Conservation (phyloP, 2,797 vertebrate genomes). For the Argya squamiceps region DNA sequence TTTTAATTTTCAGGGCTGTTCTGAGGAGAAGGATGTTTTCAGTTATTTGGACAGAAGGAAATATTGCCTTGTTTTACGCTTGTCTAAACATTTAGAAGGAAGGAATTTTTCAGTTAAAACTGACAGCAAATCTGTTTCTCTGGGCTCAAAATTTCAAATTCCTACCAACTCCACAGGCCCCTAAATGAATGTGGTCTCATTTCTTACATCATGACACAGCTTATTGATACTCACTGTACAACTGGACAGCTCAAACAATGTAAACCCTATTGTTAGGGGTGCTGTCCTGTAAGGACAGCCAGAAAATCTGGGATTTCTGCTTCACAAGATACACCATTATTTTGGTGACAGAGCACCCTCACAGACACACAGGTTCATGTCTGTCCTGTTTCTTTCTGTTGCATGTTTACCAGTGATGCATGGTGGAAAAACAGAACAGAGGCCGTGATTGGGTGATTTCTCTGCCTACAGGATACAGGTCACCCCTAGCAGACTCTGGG, state of each 20-base stretch:
- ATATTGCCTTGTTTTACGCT: background rate
- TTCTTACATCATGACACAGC: background rate
- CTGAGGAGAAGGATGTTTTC: background rate
- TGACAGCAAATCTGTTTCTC: background rate
- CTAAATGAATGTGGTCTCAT: background rate
- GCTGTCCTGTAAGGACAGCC: background rate
- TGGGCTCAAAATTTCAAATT: background rate
- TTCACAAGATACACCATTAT: background rate
- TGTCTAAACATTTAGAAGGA: background rate
- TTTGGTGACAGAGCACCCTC: background rate
- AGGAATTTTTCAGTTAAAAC: background rate
- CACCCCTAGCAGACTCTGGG: background rate
- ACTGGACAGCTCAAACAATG: fast-evolving
- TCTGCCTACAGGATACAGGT: background rate
- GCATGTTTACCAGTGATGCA: fast-evolving
- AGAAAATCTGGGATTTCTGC: background rate
- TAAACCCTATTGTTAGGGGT: fast-evolving
- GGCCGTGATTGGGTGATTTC: background rate
- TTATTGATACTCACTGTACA: background rate
- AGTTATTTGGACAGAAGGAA: background rate
- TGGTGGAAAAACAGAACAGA: background rate
- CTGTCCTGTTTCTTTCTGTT: background rate
- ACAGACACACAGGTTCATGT: background rate
- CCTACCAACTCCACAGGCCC: too few species aligned
- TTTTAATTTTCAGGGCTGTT: background rate